Base-by-base conservation (phyloP, 1,140 invertebrate genomes). In the Drosophila athabasca region DNA sequence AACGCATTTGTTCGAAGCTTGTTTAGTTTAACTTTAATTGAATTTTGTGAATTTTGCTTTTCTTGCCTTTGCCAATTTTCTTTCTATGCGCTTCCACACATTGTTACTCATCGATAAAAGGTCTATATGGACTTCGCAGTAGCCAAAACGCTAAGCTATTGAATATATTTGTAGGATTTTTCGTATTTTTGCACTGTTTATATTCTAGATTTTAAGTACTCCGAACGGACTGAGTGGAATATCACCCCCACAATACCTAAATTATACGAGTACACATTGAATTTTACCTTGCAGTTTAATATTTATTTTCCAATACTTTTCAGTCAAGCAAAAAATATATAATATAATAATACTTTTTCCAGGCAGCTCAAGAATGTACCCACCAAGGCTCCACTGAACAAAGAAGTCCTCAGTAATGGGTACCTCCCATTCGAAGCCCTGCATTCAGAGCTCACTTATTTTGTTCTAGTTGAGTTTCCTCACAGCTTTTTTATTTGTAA, bases 11-110 rank as follows among this genome's bases (percentile, higher is more conserved):
- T 88, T 88, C 83, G 68, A 88, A 88, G 83, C 83, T 88, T 88
- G 83, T 88, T 88, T 88, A 88, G 83, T 88, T 88, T 88, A 88
- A 88, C 83, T 88, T 88, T 88, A 88, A 88, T 88, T 88, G 83
- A 88, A 88, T 88, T 88, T 88, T 88, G 79, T 88, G 83, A 88
- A 88, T 88, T 87, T 88, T 73, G 76, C 79, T 87, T 79, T 75
- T 84, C 66, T 64, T 61, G 49, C 68, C 62, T 62, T 55, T 82
- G 24, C 73, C 49, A 59, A 76, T 62, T 57, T 58, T 57, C 44
- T 69, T 69, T 55, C 44, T 45, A 70, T 69, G 58, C 44, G 65
- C 58, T 69, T 58, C 58, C 69, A 31, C 17, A 49, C 65, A 67
- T 48, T 50, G 65, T 55, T 69, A 69, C 67, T 70, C 67, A 57